phyloP scores from a whole-genome alignment of 2,888 invertebrate genomes.

The Taphrorychus bicolor region DNA sequence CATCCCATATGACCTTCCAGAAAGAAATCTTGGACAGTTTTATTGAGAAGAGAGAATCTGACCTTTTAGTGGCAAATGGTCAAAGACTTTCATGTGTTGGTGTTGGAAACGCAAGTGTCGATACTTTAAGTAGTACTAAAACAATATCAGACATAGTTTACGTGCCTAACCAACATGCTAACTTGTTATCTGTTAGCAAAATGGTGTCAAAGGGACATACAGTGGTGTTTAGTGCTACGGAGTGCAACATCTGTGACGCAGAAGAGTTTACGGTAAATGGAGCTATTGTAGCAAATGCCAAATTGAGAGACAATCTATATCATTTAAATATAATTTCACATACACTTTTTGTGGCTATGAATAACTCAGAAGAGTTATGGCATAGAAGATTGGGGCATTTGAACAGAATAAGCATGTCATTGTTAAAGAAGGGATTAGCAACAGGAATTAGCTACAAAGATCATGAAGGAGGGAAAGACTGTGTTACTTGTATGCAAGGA shows the following conservation, averaged over 20 bases:
- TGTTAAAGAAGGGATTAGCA: not conserved
- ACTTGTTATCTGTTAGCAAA: slow-evolving; percentile 23
- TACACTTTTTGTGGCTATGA: not conserved
- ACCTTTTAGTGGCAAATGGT: not conserved
- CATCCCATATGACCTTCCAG: not conserved
- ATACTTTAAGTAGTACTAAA: not conserved
- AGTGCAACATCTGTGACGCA: not conserved
- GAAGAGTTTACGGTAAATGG: not conserved
- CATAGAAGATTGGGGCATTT: slow-evolving; percentile 11
- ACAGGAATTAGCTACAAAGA: not conserved
- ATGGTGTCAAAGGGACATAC: slow-evolving; percentile 20
- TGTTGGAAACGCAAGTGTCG: not conserved
- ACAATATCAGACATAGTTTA: slow-evolving; percentile 1
- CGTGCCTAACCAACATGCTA: slow-evolving; percentile 12
- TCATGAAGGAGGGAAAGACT: not conserved
- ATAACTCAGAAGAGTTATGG: slow-evolving; percentile 9
- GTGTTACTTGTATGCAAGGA: not conserved
- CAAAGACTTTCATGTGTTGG: not conserved
- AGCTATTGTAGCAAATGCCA: not conserved
- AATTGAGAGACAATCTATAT: too few relatives aligned
- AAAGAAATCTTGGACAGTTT: not conserved
- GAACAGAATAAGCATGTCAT: not conserved
- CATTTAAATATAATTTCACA: too few relatives aligned
- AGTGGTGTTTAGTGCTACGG: slow-evolving; percentile 12
- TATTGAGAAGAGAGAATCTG: not conserved